Evolutionary conservation across 2,797 vertebrate species (phyloP).

Genomic region (Cetoscarus ocellatus): DNA sequence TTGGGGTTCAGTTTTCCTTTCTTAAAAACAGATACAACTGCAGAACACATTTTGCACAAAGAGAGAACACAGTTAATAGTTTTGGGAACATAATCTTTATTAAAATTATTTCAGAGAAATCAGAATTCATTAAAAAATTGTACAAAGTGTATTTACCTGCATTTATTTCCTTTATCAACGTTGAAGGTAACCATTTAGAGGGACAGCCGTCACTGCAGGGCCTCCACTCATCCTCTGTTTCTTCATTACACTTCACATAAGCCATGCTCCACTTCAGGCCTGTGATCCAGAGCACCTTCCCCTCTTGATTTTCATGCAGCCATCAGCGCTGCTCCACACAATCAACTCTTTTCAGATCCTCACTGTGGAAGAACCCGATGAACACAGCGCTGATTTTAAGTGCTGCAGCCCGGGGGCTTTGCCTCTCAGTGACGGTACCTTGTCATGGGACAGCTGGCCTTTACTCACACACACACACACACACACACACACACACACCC

Average conservation of each 20-base stretch:
- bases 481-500: constrained; percentile 28
- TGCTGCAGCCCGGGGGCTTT: constrained; percentile 43
- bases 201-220: background rate
- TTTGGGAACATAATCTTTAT: constrained; percentile 44
- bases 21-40: background rate
- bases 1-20: background rate
- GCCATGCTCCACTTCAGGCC: constrained; percentile 25
- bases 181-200: background rate
- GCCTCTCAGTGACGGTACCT: constrained; percentile 59
- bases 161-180: no score
- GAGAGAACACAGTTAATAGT: constrained; percentile 11
- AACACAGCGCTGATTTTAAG: constrained; percentile 63
- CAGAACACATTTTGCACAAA: background rate
- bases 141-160: constrained; percentile 6
- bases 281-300: constrained; percentile 31
- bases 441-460: constrained; percentile 61
- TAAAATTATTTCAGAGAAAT: constrained; percentile 4
- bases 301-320: constrained; percentile 50
- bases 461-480: constrained; percentile 17
- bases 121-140: background rate
- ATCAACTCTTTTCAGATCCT: constrained; percentile 55
- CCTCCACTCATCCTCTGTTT: constrained; percentile 6
- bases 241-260: constrained; percentile 36
- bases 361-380: constrained; percentile 48
- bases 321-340: constrained; percentile 47